Conservation (phyloP, 2,888 invertebrate species). For the Ischnura elegans region DNA sequence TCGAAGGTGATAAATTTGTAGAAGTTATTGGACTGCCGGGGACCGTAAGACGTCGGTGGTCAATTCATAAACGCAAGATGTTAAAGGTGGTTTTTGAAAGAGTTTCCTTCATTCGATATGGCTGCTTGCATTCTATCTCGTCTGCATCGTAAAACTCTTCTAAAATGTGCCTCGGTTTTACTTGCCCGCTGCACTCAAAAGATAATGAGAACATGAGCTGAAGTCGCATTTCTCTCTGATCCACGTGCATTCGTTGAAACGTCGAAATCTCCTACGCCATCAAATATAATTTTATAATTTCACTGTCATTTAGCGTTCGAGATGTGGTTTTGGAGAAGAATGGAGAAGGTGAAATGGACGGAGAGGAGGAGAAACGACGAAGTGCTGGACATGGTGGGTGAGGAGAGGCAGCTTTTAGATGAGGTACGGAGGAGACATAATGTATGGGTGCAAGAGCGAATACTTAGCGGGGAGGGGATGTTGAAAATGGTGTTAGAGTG, state of each 20-base stretch:
- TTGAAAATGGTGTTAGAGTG: too few species aligned
- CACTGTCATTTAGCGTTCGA: neutral
- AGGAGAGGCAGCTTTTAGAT: too few species aligned
- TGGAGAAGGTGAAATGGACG: too few species aligned
- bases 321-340: too few species aligned
- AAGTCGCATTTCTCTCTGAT: neutral
- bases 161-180: neutral
- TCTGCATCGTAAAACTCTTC: neutral
- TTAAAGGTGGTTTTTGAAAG: neutral
- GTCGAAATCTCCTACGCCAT: neutral
- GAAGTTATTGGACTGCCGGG: neutral
- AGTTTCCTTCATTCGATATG: neutral
- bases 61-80: constrained; percentile 25
- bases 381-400: too few species aligned
- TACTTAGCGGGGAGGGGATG: too few species aligned
- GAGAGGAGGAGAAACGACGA: too few species aligned
- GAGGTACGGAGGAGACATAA: too few species aligned
- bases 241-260: neutral
- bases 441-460: too few species aligned
- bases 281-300: neutral
- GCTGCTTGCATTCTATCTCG: neutral
- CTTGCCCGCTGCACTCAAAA: neutral
- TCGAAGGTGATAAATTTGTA: constrained; percentile 11
- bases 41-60: neutral
- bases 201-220: neutral